Evolutionary conservation across 1,140 invertebrate species (phyloP).

Genomic region (Sminthurinus signatus): DNA sequence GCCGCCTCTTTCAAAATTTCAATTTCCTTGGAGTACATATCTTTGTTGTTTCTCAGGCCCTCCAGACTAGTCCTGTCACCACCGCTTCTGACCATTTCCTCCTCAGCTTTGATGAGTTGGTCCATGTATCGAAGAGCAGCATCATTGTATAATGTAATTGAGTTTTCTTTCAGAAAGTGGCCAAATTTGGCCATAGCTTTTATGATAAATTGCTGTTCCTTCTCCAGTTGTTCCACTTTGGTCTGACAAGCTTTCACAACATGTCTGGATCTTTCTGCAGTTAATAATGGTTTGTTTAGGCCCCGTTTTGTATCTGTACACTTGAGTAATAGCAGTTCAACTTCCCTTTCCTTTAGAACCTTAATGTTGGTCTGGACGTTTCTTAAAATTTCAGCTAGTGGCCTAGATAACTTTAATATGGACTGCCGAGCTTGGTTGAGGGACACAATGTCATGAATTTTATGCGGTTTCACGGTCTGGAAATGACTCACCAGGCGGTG

Average conservation of each 20-base stretch:
- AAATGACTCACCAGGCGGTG: slow-evolving; percentile 12
- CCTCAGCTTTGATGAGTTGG: slow-evolving; percentile 22
- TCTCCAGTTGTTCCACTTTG: too few relatives aligned
- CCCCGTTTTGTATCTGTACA: too few relatives aligned
- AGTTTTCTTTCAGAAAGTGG: slow-evolving; percentile 25
- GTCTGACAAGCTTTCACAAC: too few relatives aligned
- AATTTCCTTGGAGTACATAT: slow-evolving; percentile 6
- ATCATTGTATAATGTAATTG: slow-evolving; percentile 34
- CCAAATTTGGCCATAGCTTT: slow-evolving; percentile 14
- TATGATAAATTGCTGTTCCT: slow-evolving; percentile 10
- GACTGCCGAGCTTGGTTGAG: slow-evolving; percentile 21
- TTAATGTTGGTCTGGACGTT: slow-evolving; percentile 18
- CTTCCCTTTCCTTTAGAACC: neutral
- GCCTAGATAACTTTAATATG: slow-evolving; percentile 8
- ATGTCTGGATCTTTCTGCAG: too few relatives aligned
- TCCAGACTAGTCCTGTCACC: neutral
- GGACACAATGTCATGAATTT: slow-evolving; percentile 15
- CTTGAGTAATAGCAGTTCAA: too few relatives aligned
- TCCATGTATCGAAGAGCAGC: slow-evolving; percentile 22
- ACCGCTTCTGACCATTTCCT: slow-evolving; percentile 1
- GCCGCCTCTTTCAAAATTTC: neutral
- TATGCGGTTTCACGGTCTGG: slow-evolving; percentile 5
- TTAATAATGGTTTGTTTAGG: too few relatives aligned
- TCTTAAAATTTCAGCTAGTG: slow-evolving; percentile 10
- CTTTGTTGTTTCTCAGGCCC: neutral